Evolutionary conservation across 2,888 invertebrate genomes (phyloP).

Genomic region (Caenorhabditis sinica): DNA sequence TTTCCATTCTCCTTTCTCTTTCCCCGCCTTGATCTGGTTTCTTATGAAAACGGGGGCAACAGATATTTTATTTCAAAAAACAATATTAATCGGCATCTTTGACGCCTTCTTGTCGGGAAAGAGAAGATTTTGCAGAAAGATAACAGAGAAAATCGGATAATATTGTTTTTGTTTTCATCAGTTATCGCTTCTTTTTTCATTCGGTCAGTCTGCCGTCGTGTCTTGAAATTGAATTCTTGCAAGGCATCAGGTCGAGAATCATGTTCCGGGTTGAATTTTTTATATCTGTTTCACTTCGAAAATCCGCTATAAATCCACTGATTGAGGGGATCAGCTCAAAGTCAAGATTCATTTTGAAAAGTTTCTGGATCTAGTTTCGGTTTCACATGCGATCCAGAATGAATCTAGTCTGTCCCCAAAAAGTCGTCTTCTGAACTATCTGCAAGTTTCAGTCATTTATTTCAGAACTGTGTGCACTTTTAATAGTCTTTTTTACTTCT

Average conservation of each 20-base stretch:
- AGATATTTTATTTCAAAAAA: conserved; percentile 24
- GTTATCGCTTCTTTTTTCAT: conserved; percentile 10
- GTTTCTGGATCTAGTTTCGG: no score
- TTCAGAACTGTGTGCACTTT: conserved; percentile 9
- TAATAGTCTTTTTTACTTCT: conserved; percentile 9
- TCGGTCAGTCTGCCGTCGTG: background rate
- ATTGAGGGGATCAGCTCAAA: no score
- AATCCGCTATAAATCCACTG: background rate
- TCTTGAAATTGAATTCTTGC: conserved; percentile 16
- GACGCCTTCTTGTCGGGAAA: conserved; percentile 22
- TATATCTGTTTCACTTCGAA: background rate
- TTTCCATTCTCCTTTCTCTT: background rate
- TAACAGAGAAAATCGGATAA: conserved; percentile 30
- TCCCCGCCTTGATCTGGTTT: background rate
- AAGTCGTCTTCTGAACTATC: background rate
- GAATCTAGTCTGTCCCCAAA: no score
- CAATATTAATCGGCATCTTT: conserved; percentile 27
- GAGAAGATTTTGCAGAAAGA: conserved; percentile 28
- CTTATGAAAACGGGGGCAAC: conserved; percentile 2
- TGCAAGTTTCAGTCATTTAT: background rate
- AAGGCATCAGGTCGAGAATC: background rate
- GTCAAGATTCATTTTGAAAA: no score
- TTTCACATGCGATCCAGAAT: no score
- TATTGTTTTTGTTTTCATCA: conserved; percentile 44
- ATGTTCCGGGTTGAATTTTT: background rate